Base-by-base conservation (phyloP, 1,140 invertebrate genomes). In the Trypoxylus dichotomus region DNA sequence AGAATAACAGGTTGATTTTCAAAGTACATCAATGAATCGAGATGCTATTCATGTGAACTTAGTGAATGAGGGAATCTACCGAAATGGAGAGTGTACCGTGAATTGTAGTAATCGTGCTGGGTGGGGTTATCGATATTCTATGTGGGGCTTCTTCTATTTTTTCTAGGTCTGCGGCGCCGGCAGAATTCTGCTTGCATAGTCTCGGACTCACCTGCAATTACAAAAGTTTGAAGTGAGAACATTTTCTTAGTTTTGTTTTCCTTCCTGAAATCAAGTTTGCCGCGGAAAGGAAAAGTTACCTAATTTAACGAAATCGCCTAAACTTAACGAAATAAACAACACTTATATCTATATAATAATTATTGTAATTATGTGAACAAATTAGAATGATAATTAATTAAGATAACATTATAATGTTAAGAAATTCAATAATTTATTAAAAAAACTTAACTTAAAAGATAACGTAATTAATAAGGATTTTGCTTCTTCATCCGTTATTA, bases 141-240 rank as follows among this genome's bases (percentile, higher is more conserved):
- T 47, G 43, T 15, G n/a, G 43, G 13, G 91, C 88, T 82, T 93
- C 92, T 83, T 93, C 92, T 80, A 93, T 93, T 81, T 91, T 89
- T 82, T 92, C 92, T 79, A 93, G 84, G 86, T 93, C 92, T 2
- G 91, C 91, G 25, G 92, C 91, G 10, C 92, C 92, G 2, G 91
- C 90, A 15, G 92, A 93, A 84, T 93, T 93, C 82, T 93, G 92
- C 80, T 93, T 93, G 83, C 89, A 91, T 8, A 92, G 85, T 68
- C 87, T 86, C 32, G 86, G 86, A 74, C 80, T 84, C 47, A 77
- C 77, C 83, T 85, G 78, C 68, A 82, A 82, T 25, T 29, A n/a
- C 19, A 27, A n/a, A 47, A 75, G 13, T 73, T 47, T 37, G 5
- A 37, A 37, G 32, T 37, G 32, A 37, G 32, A 37, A 37, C 32